These are phyloP conservation scores for Cynodonichthys magdalenae DNA, from an alignment of 2,797 vertebrate genomes.

Conservation along the genomic window DNA sequence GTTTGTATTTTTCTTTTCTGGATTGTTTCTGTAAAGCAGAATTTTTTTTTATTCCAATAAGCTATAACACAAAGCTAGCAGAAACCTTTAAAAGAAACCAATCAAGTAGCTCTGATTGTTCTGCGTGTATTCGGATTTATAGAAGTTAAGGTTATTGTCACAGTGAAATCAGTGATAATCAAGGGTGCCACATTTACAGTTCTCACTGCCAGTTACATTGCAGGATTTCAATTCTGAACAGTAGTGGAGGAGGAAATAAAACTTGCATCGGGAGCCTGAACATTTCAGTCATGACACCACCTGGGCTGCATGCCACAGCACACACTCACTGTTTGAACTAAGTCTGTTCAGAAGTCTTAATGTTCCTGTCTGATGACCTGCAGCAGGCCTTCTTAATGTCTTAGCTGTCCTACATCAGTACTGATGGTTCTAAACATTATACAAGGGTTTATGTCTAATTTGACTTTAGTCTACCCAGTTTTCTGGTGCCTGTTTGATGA, in stretches of 20 bases:
- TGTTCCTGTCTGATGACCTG: constrained; percentile 24
- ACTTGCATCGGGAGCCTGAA: constrained; percentile 27
- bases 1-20: too few species aligned
- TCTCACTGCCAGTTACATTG: constrained; percentile 47
- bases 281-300: constrained; percentile 39
- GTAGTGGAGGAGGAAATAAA: constrained; percentile 33
- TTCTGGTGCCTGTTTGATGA: constrained; percentile 3
- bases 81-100: not conserved
- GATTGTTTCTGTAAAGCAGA: not conserved
- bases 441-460: constrained; percentile 2
- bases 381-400: constrained; percentile 22
- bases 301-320: constrained; percentile 27
- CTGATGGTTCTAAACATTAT: constrained; percentile 19
- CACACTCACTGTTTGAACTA: constrained; percentile 11
- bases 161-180: constrained; percentile 39
- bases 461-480: constrained; percentile 16
- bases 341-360: constrained; percentile 15
- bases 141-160: constrained; percentile 2
- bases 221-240: constrained; percentile 33
- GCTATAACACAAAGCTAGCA: not conserved
- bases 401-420: constrained; percentile 25
- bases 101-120: not conserved
- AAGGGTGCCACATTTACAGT: constrained; percentile 31
- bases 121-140: not conserved
- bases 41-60: not conserved